A percentile compares a stretch with the other conserved stretches of the same genome.
These are phyloP conservation scores for Yasuhikotakia modesta DNA, from an alignment of 2,797 vertebrate genomes.

Conservation along the genomic window DNA sequence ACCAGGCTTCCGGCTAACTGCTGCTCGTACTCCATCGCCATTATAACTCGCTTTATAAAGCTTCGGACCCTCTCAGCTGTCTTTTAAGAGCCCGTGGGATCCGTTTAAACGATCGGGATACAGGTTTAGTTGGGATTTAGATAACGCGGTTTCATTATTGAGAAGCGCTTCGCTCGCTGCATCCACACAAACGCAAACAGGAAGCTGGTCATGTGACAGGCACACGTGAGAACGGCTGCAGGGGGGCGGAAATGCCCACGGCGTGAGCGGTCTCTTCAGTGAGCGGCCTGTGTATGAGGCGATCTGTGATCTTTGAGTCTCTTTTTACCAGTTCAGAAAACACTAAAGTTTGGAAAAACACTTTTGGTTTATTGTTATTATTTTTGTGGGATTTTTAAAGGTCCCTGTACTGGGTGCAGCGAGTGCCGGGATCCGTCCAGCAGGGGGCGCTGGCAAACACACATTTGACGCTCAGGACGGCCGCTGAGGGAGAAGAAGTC, in stretches of 20 bases:
- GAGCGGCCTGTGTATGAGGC: too few relatives aligned
- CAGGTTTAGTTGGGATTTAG: slow-evolving; percentile 5
- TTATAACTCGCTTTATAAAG: slow-evolving; percentile 54
- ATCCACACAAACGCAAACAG: slow-evolving; percentile 38
- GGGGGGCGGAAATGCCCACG: background rate
- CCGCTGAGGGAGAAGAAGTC: slow-evolving; percentile 6
- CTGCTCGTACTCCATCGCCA: slow-evolving; percentile 81
- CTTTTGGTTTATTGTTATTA: too few relatives aligned
- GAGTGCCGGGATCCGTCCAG: background rate
- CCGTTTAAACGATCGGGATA: background rate
- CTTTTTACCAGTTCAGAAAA: too few relatives aligned
- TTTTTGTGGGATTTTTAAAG: too few relatives aligned
- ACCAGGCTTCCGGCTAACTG: slow-evolving; percentile 79
- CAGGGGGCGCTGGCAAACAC: slow-evolving; percentile 10
- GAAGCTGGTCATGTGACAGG: slow-evolving; percentile 45
- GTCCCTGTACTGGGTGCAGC: too few relatives aligned
- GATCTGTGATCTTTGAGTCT: too few relatives aligned
- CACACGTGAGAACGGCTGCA: slow-evolving; percentile 17
- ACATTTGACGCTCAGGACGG: background rate
- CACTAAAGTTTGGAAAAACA: too few relatives aligned
- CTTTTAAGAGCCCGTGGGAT: background rate
- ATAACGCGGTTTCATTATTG: slow-evolving; percentile 23
- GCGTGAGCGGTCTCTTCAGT: background rate
- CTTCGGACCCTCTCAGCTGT: background rate
- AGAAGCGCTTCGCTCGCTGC: slow-evolving; percentile 29